Evolutionary conservation across 2,113 vertebrate genomes (phyloP), one percentile per base, ranked within the genome.

Genomic region (Mystacornis crossleyi): DNA sequence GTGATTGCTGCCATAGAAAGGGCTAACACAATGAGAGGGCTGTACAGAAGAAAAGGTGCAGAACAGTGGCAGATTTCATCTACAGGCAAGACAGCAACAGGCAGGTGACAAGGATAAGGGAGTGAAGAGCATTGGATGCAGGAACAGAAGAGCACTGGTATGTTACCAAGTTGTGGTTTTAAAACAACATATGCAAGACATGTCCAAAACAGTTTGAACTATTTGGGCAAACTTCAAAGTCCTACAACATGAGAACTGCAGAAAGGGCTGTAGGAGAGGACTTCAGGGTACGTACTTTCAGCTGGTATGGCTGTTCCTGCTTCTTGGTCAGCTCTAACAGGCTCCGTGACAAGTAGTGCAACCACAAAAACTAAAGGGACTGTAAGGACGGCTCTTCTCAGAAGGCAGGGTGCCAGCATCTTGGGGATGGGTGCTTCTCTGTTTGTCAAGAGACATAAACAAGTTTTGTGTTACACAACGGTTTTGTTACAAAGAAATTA

Each of bases 281-380:
- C 36, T 47, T 45, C 29, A 58, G 67, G 31, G 34, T 92, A 98
- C 99, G 1, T 98, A 99, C 99, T 99, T 97, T 99, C 99, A n/a
- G 99, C 98, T 78, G 99, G 99, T 67, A 99, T 99, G 79, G 99
- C 98, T 33, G 99, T 99, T 92, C 99, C 99, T 0, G 98, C 87
- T 88, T 98, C 98, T 85, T 98, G 98, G 36, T 98, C 98, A 50
- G 98, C 98, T 71, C 95, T 93, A 18, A 92, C 89, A 23, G 97
- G 97, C 57, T 97, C 97, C 8, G 82, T 18, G 61, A 97, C 95
- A 25, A 98, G 81, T 7, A 98, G 93, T 87, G 98, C 98, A 23
- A 97, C 50, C 87, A 97, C 83, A 58, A 98, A 66, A 10, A 99
- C 78, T 23, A 99, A 86, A 94, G 98, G 91, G 89, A 97, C 84